A percentile compares a stretch with the other conserved stretches of the same genome.
Evolutionary conservation across 2,888 invertebrate genomes (phyloP).

Genomic region (Standfussiana lucernea): DNA sequence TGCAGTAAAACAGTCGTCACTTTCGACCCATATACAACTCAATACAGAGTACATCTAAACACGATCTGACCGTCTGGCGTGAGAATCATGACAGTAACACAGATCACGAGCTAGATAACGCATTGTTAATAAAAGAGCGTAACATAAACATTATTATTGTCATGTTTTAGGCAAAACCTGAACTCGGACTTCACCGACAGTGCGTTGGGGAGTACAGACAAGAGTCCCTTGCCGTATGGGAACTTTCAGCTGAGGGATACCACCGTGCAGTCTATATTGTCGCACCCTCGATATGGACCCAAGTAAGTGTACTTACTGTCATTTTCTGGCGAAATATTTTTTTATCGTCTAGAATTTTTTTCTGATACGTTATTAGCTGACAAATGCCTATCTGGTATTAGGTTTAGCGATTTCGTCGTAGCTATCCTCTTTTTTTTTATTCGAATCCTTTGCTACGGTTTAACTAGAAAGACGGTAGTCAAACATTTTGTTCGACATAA

Average conservation of each 20-base stretch:
- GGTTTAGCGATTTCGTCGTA: background rate
- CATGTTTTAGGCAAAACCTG: conserved; percentile 94
- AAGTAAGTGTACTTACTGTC: conserved; percentile 90
- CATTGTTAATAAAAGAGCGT: conserved; percentile 38
- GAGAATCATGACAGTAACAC: conserved; percentile 47
- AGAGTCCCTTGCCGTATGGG: conserved; percentile 97
- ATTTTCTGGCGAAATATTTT: background rate
- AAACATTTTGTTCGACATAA: background rate
- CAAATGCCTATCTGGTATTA: background rate
- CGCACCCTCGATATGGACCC: conserved; percentile 97
- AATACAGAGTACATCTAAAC: conserved; percentile 21
- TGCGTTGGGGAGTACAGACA: conserved; percentile 97
- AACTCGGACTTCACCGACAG: conserved; percentile 99
- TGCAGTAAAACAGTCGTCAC: background rate
- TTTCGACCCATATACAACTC: background rate
- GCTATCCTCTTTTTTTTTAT: background rate
- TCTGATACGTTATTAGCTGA: background rate
- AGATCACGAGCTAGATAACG: conserved; percentile 46
- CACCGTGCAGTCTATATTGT: conserved; percentile 97
- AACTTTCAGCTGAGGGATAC: conserved; percentile 98
- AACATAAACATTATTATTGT: conserved; percentile 19
- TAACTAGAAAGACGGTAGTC: background rate
- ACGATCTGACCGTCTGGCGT: conserved; percentile 40
- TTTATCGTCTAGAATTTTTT: background rate
- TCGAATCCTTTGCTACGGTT: background rate